phyloP scores from a whole-genome alignment of 1,140 invertebrate species.

The Heliconius melpomene region DNA sequence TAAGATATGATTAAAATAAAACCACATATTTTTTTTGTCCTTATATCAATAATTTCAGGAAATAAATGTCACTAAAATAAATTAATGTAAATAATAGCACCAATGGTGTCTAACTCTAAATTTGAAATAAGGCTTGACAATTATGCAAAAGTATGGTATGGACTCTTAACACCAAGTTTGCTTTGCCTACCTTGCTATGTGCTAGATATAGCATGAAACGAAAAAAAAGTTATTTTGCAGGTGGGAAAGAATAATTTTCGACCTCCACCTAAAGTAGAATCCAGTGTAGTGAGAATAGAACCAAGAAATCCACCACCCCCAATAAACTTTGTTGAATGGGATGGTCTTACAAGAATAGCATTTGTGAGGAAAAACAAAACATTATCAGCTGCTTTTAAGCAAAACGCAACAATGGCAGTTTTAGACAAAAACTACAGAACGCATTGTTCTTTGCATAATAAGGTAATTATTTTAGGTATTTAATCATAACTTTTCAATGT shows the following conservation, averaged over 20 bases:
- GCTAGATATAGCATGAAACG: neutral
- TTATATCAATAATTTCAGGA: neutral
- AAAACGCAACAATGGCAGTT: constrained; percentile 89
- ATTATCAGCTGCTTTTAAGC: constrained; percentile 91
- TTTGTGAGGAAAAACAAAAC: constrained; percentile 99
- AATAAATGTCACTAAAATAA: neutral
- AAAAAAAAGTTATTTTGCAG: constrained; percentile 68
- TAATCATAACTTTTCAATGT: too few relatives aligned
- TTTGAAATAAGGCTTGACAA: too few relatives aligned
- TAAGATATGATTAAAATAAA: constrained; percentile 65
- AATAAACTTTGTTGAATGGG: constrained; percentile 99
- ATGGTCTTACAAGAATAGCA: constrained; percentile 96
- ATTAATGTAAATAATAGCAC: neutral
- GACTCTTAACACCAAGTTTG: too few relatives aligned
- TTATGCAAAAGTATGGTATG: too few relatives aligned
- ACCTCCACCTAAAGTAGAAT: constrained; percentile 99
- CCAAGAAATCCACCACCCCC: constrained; percentile 97
- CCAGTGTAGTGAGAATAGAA: constrained; percentile 98
- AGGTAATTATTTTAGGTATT: too few relatives aligned
- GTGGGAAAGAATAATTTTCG: constrained; percentile 99
- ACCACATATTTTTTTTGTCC: neutral
- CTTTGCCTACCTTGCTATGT: too few relatives aligned
- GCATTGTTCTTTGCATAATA: constrained; percentile 93
- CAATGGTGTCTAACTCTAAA: too few relatives aligned
- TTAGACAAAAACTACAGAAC: constrained; percentile 96